These are phyloP conservation scores for Creontiades dilutus DNA, from an alignment of 2,888 invertebrate genomes.

Conservation along the genomic window DNA sequence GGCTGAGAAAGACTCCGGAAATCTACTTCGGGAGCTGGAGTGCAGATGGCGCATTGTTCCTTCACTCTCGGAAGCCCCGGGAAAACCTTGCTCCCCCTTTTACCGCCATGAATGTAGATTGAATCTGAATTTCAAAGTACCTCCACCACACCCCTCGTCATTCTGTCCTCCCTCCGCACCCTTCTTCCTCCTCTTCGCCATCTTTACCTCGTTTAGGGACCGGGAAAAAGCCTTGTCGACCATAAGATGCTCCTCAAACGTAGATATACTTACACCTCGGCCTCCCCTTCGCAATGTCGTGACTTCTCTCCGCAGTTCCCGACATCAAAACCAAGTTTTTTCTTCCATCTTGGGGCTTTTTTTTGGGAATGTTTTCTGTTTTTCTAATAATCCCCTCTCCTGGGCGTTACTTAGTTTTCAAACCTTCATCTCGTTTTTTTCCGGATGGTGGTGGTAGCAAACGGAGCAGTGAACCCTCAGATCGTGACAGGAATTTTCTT, in stretches of 20 bases:
- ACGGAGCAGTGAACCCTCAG: constrained; percentile 58
- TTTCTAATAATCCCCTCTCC: constrained; percentile 56
- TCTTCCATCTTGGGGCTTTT: neutral
- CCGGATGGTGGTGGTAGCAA: constrained; percentile 37
- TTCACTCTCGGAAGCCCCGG: neutral
- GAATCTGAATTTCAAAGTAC: constrained; percentile 69
- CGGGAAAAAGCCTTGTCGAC: neutral
- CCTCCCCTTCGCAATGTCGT: neutral
- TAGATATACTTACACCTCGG: constrained; percentile 1
- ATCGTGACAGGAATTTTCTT: constrained; percentile 55
- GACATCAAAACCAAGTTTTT: neutral
- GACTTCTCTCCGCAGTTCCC: neutral
- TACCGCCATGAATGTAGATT: constrained; percentile 65
- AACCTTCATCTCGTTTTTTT: constrained; percentile 5
- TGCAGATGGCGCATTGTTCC: constrained; percentile 53
- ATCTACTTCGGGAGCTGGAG: neutral
- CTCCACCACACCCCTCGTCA: neutral
- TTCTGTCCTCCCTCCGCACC: constrained; percentile 4
- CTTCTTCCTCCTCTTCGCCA: constrained; percentile 21
- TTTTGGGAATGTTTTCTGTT: neutral
- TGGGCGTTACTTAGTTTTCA: neutral
- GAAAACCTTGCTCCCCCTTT: constrained; percentile 29
- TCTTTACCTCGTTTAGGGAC: constrained; percentile 52
- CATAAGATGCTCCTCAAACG: neutral
- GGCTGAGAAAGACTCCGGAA: neutral